These are phyloP conservation scores for Petrocephalus schoutedeni DNA, from an alignment of 2,797 vertebrate genomes.

Conservation along the genomic window DNA sequence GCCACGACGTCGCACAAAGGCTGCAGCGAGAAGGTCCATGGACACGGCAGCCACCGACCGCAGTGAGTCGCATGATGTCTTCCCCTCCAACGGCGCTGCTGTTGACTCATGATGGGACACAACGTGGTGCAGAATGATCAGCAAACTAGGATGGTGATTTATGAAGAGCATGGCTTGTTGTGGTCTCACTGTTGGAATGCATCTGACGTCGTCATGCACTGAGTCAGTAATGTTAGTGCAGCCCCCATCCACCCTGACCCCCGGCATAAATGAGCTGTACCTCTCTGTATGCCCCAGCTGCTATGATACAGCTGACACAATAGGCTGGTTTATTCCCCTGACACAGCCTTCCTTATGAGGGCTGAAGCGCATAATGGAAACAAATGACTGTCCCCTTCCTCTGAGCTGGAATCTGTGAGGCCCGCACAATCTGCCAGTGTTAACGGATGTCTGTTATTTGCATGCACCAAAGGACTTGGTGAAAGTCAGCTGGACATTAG, in stretches of 20 bases:
- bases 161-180: not conserved
- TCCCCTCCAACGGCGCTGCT: not conserved
- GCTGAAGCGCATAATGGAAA: slow-evolving; percentile 45
- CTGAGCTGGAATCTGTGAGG: slow-evolving; percentile 47
- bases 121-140: not conserved
- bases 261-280: slow-evolving; percentile 4
- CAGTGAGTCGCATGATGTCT: not conserved
- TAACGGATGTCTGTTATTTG: slow-evolving; percentile 50
- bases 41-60: not conserved
- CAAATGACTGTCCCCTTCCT: slow-evolving; percentile 43
- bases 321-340: slow-evolving; percentile 38
- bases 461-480: slow-evolving; percentile 40
- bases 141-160: not conserved
- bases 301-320: slow-evolving; percentile 37
- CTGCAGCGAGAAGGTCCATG: not conserved
- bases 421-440: slow-evolving; percentile 50
- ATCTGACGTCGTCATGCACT: not conserved
- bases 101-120: not conserved
- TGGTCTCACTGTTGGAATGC: not conserved
- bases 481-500: slow-evolving; percentile 12
- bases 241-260: not conserved
- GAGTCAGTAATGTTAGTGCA: not conserved
- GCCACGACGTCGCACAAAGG: not conserved
- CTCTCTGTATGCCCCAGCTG: slow-evolving; percentile 12
- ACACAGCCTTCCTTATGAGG: slow-evolving; percentile 48